Evolutionary conservation across 2,797 vertebrate genomes (phyloP), one percentile per base, ranked within the genome.

Genomic region (Rhadinocentrus ornatus): DNA sequence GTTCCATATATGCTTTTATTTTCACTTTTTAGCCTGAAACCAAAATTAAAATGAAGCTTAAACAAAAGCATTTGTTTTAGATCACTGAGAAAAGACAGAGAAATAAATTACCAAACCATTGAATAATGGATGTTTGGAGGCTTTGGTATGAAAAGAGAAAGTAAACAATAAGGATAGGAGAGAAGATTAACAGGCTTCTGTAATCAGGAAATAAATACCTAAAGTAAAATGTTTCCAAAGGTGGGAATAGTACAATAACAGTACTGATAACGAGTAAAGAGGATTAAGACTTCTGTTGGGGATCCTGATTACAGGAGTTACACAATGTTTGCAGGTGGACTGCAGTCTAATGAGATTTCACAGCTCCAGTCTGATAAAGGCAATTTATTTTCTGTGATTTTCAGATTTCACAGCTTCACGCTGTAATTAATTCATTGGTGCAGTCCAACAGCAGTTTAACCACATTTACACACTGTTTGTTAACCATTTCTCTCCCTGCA

Each of bases 201-300:
- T 69, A 67, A 61, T 61, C 77, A 48, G 39, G 2, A 59, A 64
- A 37, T 58, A 4, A 70, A 67, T 69, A 41, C 26, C 12, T 20
- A 26, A 48, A 71, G 27, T 58, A 1, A 60, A 77, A 54, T 60
- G 7, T 60, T 75, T 27, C 24, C 44, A 35, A 5, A 50, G 54
- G 62, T 31, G 20, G 22, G 6, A 66, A 82, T 66, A 59, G 13
- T 18, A n/a, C 72, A 10, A 10, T 5, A 44, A 65, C 16, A 13
- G 5, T 1, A 10, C 8, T 0, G 20, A 52, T 73, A 53, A 31
- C 44, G 15, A 44, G 10, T 29, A 72, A 71, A 39, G 27, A 1
- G 35, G 70, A 77, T 61, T 48, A 70, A 6, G 41, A 62, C 57
- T 50, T 35, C 20, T 63, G 63, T 26, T 0, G 8, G 5, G 15